These are phyloP conservation scores for Chloropsis hardwickii DNA, from an alignment of 2,113 vertebrate genomes.

Conservation along the genomic window DNA sequence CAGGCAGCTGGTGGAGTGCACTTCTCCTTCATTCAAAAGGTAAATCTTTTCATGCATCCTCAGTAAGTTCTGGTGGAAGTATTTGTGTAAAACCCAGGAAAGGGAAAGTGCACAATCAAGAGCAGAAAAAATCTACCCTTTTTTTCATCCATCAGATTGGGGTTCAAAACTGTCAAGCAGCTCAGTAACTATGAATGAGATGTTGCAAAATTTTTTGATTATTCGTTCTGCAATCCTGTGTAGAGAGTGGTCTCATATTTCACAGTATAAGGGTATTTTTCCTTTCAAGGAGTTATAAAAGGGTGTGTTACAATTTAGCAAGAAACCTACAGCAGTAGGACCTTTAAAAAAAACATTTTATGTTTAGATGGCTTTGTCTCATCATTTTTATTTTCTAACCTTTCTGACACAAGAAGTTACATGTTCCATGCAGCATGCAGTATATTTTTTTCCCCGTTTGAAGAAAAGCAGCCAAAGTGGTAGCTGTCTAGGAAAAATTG, in stretches of 20 bases:
- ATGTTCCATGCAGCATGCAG: neutral
- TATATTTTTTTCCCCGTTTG: neutral
- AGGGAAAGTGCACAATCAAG: neutral
- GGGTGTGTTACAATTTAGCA: neutral
- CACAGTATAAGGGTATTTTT: neutral
- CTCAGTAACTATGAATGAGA: neutral
- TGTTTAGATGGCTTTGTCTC: neutral
- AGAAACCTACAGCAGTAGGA: neutral
- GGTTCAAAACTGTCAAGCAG: neutral
- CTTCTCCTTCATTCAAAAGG: neutral
- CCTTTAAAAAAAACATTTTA: neutral
- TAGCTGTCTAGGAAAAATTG: conserved; percentile 36
- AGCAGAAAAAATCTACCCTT: neutral
- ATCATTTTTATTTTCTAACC: neutral
- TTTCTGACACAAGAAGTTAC: neutral
- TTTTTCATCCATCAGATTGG: neutral
- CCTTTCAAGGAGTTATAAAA: neutral
- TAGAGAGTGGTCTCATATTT: neutral
- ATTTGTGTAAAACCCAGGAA: neutral
- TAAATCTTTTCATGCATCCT: neutral
- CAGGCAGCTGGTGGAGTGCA: rapidly evolving
- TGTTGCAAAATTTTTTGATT: neutral
- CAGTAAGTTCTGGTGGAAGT: neutral
- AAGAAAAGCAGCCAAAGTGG: neutral
- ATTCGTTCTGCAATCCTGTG: neutral